A percentile compares a stretch with the other conserved stretches of the same genome.
Conservation (phyloP, 2,797 vertebrate species). For the Rallus crepitans region DNA sequence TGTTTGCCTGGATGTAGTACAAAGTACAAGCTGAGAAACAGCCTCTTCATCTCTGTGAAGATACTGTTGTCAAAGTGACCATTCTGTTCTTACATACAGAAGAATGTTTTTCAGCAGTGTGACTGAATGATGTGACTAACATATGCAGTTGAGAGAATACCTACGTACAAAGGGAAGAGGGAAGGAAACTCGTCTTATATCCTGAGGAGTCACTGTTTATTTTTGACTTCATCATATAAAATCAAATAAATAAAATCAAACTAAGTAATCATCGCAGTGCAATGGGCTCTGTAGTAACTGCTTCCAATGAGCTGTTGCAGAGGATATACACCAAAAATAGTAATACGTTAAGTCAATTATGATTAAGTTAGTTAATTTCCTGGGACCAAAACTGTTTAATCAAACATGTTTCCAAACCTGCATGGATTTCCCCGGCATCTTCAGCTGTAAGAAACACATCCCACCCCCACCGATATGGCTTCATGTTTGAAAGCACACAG, state of each 20-base stretch:
- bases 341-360: neutral
- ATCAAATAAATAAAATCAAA: neutral
- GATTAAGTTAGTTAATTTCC: neutral
- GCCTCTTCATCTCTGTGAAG: neutral
- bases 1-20: neutral
- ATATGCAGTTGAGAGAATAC: neutral
- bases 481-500: rapidly evolving
- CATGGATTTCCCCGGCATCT: rapidly evolving
- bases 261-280: neutral
- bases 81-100: rapidly evolving
- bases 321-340: neutral
- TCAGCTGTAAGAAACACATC: neutral
- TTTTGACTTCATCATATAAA: neutral
- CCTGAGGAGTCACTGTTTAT: neutral
- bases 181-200: neutral
- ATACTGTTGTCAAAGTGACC: neutral
- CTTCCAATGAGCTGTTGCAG: neutral
- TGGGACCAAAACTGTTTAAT: neutral
- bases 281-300: neutral
- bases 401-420: neutral
- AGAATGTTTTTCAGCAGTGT: neutral
- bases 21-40: neutral
- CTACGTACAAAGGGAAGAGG: neutral
- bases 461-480: neutral
- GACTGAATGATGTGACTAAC: neutral